Evolutionary conservation across 2,113 vertebrate species (phyloP).

Genomic region (Benitochromis conjunctus): DNA sequence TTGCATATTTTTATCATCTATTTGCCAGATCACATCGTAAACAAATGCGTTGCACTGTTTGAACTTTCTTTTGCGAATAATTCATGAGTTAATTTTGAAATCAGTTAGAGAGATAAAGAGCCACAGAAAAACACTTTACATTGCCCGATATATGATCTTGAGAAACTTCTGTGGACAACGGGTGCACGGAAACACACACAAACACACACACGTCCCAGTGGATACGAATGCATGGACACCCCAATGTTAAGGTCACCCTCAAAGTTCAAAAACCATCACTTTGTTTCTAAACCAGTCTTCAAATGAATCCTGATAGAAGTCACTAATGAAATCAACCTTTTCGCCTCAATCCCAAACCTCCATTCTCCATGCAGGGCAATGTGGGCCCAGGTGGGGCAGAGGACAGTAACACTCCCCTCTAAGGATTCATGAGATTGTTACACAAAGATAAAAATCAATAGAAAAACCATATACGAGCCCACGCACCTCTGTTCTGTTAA

Average conservation of each 20-base stretch:
- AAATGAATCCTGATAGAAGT: slow-evolving; percentile 68
- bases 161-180: background rate
- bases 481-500: background rate
- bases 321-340: slow-evolving; percentile 67
- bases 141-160: background rate
- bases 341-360: slow-evolving; percentile 46
- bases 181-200: background rate
- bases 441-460: slow-evolving; percentile 51
- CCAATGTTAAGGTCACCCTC: slow-evolving; percentile 50
- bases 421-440: slow-evolving; percentile 23
- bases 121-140: background rate
- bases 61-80: background rate
- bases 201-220: background rate
- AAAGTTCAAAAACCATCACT: slow-evolving; percentile 61
- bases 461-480: background rate
- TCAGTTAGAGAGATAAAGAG: background rate
- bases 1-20: background rate
- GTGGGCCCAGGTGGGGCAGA: slow-evolving; percentile 35
- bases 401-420: slow-evolving; percentile 23
- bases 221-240: slow-evolving; percentile 29
- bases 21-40: background rate
- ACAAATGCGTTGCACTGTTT: background rate
- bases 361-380: slow-evolving; percentile 2
- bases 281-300: slow-evolving; percentile 49
- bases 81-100: background rate